These are phyloP conservation scores for Arnoldichthys spilopterus DNA, from an alignment of 2,797 vertebrate species.

Conservation along the genomic window DNA sequence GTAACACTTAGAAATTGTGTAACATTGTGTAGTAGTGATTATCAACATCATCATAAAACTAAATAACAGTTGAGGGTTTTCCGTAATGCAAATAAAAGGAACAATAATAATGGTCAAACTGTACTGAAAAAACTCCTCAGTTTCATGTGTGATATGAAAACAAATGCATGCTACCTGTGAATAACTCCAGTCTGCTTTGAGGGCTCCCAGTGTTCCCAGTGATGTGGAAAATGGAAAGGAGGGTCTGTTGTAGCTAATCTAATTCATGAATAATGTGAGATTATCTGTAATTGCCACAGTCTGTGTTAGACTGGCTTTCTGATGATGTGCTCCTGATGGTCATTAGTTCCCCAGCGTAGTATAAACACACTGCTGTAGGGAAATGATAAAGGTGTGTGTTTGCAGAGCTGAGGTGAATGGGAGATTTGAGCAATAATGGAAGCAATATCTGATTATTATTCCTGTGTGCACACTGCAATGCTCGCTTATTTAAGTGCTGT, in stretches of 20 bases:
- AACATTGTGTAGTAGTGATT: no score
- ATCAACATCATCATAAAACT: no score
- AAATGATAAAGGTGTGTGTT: neutral
- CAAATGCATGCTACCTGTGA: no score
- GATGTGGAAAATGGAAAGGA: neutral
- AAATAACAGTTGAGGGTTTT: no score
- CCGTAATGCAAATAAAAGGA: no score
- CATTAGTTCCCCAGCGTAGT: neutral
- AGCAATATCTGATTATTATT: neutral
- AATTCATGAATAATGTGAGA: neutral
- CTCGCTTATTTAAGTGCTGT: neutral
- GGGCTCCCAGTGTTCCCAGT: no score
- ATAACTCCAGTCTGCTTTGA: no score
- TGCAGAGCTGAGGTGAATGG: neutral
- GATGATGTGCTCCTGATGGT: neutral
- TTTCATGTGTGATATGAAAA: no score
- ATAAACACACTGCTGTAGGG: neutral
- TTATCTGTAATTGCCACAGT: neutral
- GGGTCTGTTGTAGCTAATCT: neutral
- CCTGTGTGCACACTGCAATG: neutral
- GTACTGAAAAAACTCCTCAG: no score
- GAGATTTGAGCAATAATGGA: neutral
- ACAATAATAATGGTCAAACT: no score
- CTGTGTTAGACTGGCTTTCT: neutral
- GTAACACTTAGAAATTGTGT: no score